A percentile compares a stretch with the other conserved stretches of the same genome.
phyloP scores from a whole-genome alignment of 2,888 invertebrate genomes.

The Chymomyza fuscimana region DNA sequence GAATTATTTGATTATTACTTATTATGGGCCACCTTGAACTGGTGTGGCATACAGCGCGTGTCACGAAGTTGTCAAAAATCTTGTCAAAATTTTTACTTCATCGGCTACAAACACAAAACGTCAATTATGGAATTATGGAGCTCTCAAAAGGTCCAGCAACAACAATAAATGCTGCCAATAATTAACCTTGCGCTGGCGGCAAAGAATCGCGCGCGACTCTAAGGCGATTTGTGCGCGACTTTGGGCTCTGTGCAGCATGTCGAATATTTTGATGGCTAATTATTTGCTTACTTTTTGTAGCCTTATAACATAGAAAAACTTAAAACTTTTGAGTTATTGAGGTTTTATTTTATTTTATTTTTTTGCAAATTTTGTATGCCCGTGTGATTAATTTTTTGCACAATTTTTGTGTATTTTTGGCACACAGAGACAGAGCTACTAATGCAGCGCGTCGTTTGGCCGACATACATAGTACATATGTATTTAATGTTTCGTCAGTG shows the following conservation, averaged over 20 bases:
- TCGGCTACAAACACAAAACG: neutral
- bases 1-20: neutral
- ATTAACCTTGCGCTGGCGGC: constrained; percentile 53
- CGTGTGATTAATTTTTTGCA: neutral
- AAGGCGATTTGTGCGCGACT: constrained; percentile 60
- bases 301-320: neutral
- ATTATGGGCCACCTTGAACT: neutral
- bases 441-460: too few relatives aligned
- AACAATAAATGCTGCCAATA: constrained; percentile 26
- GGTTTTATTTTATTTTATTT: neutral
- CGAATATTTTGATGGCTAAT: neutral
- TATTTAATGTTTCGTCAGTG: too few relatives aligned
- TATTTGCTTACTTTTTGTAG: neutral
- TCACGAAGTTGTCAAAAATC: neutral
- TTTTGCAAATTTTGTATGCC: neutral
- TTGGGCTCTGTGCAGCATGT: constrained; percentile 18
- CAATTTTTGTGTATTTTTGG: neutral
- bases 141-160: neutral
- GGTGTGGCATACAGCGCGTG: neutral
- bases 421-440: neutral
- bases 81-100: neutral
- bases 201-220: constrained; percentile 49
- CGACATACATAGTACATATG: neutral
- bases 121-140: neutral
- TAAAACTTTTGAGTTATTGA: neutral